Evolutionary conservation across 2,888 invertebrate species (phyloP).

Genomic region (Megalurothrips usitatus): DNA sequence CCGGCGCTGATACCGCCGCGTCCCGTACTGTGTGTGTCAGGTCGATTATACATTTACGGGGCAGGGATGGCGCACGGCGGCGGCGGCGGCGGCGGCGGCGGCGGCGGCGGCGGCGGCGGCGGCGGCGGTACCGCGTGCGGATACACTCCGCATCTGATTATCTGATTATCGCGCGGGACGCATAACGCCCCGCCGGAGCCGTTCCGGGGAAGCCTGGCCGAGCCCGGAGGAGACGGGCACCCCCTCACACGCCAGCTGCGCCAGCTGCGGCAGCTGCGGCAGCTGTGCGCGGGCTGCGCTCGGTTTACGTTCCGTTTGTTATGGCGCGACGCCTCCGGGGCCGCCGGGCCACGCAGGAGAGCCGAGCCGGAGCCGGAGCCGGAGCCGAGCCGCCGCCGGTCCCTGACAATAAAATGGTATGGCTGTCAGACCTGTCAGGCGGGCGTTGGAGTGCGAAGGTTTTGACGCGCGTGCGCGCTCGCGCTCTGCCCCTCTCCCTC

Average conservation of each 20-base stretch:
- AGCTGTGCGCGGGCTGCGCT: too few relatives aligned
- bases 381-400: background rate
- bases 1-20: background rate
- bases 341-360: background rate
- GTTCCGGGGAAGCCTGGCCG: too few relatives aligned
- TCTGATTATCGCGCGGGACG: conserved; percentile 12
- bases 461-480: background rate
- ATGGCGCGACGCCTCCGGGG: background rate
- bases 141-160: background rate
- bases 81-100: too few relatives aligned
- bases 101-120: background rate
- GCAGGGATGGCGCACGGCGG: background rate
- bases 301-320: background rate
- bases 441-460: conserved; percentile 27
- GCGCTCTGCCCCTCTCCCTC: background rate
- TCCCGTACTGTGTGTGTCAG: background rate
- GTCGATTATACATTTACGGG: too few relatives aligned
- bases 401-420: conserved; percentile 7
- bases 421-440: background rate
- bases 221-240: too few relatives aligned
- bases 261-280: too few relatives aligned
- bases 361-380: background rate
- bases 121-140: background rate
- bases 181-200: background rate
- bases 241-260: too few relatives aligned